Conservation (phyloP, 2,888 invertebrate species). For the Ophioninae sp. region DNA sequence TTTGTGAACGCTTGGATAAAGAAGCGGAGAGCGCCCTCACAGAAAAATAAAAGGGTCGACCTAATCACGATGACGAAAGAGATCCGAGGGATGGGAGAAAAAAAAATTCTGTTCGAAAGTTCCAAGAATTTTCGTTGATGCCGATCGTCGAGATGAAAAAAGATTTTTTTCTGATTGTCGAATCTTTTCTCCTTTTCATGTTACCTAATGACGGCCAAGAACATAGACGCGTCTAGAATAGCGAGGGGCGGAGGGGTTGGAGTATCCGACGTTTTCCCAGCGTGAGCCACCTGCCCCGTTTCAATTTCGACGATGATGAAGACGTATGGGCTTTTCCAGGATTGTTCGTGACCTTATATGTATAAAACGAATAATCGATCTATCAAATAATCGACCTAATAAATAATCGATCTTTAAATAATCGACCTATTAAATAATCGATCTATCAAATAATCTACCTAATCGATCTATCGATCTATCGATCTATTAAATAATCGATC, state of each 20-base stretch:
- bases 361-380: no score
- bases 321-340: neutral
- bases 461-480: no score
- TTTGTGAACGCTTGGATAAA: neutral
- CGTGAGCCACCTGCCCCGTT: slow-evolving; percentile 4
- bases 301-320: slow-evolving; percentile 14
- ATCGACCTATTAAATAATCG: no score
- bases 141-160: slow-evolving; percentile 28
- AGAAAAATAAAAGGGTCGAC: slow-evolving; percentile 28
- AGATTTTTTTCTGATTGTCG: neutral
- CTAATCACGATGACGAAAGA: slow-evolving; percentile 17
- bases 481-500: no score
- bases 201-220: slow-evolving; percentile 11
- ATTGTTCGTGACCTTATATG: neutral
- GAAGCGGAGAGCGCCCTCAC: slow-evolving; percentile 5
- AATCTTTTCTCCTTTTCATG: slow-evolving; percentile 17
- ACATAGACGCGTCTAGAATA: neutral
- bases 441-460: no score
- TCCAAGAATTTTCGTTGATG: slow-evolving; percentile 36
- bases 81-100: neutral
- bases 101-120: slow-evolving; percentile 10
- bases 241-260: neutral
- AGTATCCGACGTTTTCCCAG: neutral
- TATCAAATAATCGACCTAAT: no score
- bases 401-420: no score